Base-by-base conservation (phyloP, 1,140 invertebrate genomes). In the Neodiprion lecontei region DNA sequence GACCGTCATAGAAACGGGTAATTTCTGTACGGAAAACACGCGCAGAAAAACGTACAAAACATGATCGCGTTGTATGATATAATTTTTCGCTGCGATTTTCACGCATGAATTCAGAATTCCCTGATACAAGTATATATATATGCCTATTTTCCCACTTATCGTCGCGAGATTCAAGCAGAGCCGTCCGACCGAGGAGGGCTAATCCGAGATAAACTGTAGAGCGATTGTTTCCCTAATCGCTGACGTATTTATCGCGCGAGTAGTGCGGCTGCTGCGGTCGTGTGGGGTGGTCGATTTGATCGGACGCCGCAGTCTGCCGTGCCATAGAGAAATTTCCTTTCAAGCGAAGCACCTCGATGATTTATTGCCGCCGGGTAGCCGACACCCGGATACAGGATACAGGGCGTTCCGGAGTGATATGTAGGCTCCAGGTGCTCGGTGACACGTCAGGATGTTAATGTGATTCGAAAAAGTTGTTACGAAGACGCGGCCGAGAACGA, bases 371-470 rank as follows among this genome's bases (percentile, higher is more conserved):
- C 53, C 53, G 53, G 53, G 53, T 61, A 61, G 53, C n/a, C n/a
- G 53, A 61, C 11, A 61, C 11, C 53, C 53, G 53, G 53, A 61
- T 61, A 61, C 53, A 61, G n/a, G 53, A 14, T 61, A 61, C 53
- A 61, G 53, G 53, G 53, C 53, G 53, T 61, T 61, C 53, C 53
- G 8, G 11, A 61, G n/a, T 61, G 53, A 61, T 61, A 14, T 61
- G 53, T 61, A 14, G 53, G 11, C 53, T 40, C 53, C 11, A 61
- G n/a, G 11, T 17, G n/a, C 53, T 61, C 53, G 4, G 53, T 61
- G 53, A 61, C n/a, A 61, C 53, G n/a, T 61, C 53, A 61, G 11
- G 53, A 61, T 61, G 53, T 61, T 61, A 61, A 61, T 61, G 53
- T 40, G 53, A 40, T 14, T 61, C 5, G n/a, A 61, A 61, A 61